Percentiles rank a stretch among this genome's conserved stretches.
Evolutionary conservation across 2,888 invertebrate genomes (phyloP).

Genomic region (Dione juno): DNA sequence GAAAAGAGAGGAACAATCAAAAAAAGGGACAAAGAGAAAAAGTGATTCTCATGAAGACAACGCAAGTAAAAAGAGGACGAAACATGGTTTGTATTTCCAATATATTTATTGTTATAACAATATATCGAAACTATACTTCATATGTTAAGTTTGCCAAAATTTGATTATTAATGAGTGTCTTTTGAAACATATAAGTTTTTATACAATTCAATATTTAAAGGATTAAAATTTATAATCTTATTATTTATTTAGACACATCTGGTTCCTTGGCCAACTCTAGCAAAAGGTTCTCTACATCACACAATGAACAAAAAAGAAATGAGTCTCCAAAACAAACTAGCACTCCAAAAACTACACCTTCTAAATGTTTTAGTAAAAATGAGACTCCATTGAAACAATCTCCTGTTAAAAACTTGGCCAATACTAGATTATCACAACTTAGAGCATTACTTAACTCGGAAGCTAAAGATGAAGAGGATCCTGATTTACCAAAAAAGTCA

Average conservation of each 20-base stretch:
- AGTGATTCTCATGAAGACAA: slow-evolving; percentile 59
- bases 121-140: background rate
- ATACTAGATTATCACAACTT: slow-evolving; percentile 61
- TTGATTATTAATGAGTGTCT: too few relatives aligned
- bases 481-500: slow-evolving; percentile 36
- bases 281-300: slow-evolving; percentile 29
- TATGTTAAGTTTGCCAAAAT: background rate
- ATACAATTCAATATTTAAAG: background rate
- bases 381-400: slow-evolving; percentile 42
- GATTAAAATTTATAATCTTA: slow-evolving; percentile 6
- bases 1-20: slow-evolving; percentile 58
- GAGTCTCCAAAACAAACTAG: slow-evolving; percentile 34
- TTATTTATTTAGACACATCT: slow-evolving; percentile 46
- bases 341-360: slow-evolving; percentile 38
- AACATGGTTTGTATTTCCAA: slow-evolving; percentile 56
- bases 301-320: slow-evolving; percentile 30
- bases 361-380: slow-evolving; percentile 44
- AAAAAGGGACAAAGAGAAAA: slow-evolving; percentile 66
- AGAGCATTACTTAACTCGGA: slow-evolving; percentile 61
- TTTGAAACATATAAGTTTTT: background rate
- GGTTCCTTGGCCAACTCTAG: slow-evolving; percentile 46
- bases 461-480: slow-evolving; percentile 48
- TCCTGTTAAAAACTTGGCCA: slow-evolving; percentile 64
- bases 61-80: slow-evolving; percentile 56
- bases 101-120: background rate